Evolutionary conservation across 2,113 vertebrate species (phyloP).

Genomic region (Hucho hucho): DNA sequence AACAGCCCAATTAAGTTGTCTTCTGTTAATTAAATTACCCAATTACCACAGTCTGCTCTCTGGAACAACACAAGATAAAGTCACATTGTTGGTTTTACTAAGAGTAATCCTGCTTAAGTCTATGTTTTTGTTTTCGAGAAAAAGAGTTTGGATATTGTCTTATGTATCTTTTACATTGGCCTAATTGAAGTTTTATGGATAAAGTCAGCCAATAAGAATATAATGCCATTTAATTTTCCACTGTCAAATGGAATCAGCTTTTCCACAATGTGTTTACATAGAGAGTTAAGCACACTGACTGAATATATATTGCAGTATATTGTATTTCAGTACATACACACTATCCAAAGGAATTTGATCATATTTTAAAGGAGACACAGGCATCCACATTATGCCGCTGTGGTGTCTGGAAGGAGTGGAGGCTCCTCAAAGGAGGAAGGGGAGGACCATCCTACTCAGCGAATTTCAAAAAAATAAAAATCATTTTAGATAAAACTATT

Average conservation of each 20-base stretch:
- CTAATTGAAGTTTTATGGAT: not conserved
- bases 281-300: not conserved
- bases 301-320: not conserved
- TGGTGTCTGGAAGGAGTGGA: not conserved
- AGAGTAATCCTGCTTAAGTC: too few relatives aligned
- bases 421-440: too few relatives aligned
- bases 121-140: not conserved
- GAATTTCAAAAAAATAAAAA: too few relatives aligned
- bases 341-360: not conserved
- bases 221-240: not conserved
- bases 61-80: not conserved
- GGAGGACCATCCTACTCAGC: too few relatives aligned
- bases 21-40: not conserved
- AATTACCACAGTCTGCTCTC: not conserved
- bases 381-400: not conserved
- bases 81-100: too few relatives aligned
- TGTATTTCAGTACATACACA: not conserved
- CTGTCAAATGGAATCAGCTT: not conserved
- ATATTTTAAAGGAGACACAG: not conserved
- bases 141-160: not conserved
- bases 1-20: not conserved
- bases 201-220: not conserved
- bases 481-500: too few relatives aligned
- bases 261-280: not conserved
- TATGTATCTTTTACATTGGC: not conserved